Conservation (phyloP, 2,888 invertebrate genomes). For the Drosophila setosimentum region DNA sequence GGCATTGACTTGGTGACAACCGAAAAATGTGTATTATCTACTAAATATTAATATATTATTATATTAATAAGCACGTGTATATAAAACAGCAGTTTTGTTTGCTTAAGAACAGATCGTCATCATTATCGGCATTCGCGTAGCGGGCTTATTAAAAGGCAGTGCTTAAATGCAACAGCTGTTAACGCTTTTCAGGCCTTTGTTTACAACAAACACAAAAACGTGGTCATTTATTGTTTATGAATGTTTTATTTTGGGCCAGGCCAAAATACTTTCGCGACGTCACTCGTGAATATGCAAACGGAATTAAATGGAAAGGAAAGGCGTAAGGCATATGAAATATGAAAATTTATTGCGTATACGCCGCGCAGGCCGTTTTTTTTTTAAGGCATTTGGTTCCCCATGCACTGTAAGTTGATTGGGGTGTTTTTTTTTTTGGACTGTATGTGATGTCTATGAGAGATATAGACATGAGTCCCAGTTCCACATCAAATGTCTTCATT, state of each 20-base stretch:
- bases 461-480: constrained; percentile 39
- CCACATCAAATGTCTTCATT: constrained; percentile 76
- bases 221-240: constrained; percentile 60
- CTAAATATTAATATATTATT: constrained; percentile 53
- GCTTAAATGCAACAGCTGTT: constrained; percentile 75
- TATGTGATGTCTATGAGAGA: constrained; percentile 1
- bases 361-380: constrained; percentile 34
- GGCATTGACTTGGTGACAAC: constrained; percentile 52
- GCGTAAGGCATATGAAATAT: constrained; percentile 66
- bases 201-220: constrained; percentile 61
- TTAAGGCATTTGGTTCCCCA: constrained; percentile 42
- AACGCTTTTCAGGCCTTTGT: constrained; percentile 57
- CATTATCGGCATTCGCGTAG: constrained; percentile 15
- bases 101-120: constrained; percentile 54
- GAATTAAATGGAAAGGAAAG: background rate
- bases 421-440: constrained; percentile 29
- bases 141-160: constrained; percentile 47
- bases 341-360: constrained; percentile 81
- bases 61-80: constrained; percentile 45
- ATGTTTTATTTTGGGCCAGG: constrained; percentile 30
- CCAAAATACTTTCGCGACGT: constrained; percentile 52
- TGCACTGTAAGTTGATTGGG: constrained; percentile 70
- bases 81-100: constrained; percentile 58
- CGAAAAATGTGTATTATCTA: constrained; percentile 16
- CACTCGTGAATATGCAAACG: constrained; percentile 37